These are phyloP conservation scores for Eidolon helvum DNA, from an alignment of 2,113 vertebrate genomes.

Conservation along the genomic window DNA sequence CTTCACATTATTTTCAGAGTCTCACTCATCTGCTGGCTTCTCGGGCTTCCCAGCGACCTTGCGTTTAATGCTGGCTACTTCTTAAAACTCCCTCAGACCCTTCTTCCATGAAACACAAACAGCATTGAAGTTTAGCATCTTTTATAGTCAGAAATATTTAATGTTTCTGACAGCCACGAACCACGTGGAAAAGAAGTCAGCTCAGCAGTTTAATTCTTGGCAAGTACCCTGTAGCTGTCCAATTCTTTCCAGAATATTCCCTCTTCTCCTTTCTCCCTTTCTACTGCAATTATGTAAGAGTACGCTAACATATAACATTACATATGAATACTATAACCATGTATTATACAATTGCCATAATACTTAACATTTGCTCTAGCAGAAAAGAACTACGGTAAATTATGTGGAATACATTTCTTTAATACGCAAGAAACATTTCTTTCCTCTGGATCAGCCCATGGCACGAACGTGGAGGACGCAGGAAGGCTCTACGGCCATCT, in stretches of 20 bases:
- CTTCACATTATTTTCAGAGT: neutral
- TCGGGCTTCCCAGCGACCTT: neutral
- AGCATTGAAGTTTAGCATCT: neutral
- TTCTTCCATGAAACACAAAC: neutral
- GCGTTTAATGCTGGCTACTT: neutral
- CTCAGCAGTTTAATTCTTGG: neutral
- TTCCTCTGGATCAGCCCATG: neutral
- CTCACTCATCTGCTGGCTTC: neutral
- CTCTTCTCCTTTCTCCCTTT: neutral
- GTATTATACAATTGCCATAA: neutral
- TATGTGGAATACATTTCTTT: neutral
- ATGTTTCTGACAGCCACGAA: neutral
- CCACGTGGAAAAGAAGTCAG: neutral
- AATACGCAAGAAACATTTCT: neutral
- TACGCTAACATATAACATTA: neutral
- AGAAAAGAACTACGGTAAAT: neutral
- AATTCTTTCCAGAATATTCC: neutral
- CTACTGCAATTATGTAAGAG: neutral
- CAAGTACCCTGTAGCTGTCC: neutral
- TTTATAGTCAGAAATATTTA: neutral
- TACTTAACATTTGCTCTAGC: neutral
- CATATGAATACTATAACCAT: neutral
- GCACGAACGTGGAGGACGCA: fast-evolving
- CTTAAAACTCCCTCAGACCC: neutral
- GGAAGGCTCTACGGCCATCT: neutral